Conservation (phyloP, 2,113 vertebrate genomes). For the Hypanus sabinus region DNA sequence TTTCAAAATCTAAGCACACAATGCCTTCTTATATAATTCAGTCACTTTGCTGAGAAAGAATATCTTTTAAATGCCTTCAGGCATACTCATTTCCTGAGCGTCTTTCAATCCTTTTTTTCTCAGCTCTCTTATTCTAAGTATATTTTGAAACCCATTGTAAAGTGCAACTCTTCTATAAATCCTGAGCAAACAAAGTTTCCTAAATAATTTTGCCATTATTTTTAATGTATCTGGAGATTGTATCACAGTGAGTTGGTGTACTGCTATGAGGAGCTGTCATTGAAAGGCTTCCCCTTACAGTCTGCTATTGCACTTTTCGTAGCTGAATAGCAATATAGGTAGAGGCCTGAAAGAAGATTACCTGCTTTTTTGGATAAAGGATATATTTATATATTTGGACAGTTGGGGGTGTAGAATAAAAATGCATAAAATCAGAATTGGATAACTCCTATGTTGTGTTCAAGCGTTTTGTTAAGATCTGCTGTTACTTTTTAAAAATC, state of each 20-base stretch:
- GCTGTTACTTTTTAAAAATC: slow-evolving; percentile 36
- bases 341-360: neutral
- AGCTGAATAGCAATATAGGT: neutral
- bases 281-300: neutral
- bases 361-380: neutral
- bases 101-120: neutral
- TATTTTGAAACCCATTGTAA: neutral
- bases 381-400: neutral
- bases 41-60: neutral
- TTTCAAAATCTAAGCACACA: neutral
- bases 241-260: neutral
- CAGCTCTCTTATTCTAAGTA: neutral
- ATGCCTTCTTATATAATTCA: neutral
- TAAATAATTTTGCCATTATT: neutral
- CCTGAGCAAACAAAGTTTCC: neutral
- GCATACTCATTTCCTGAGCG: neutral
- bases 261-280: neutral
- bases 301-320: neutral
- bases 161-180: neutral
- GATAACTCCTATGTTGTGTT: neutral
- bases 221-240: neutral
- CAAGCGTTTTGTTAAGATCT: neutral
- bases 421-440: neutral
- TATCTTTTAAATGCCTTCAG: neutral
- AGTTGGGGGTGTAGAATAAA: neutral